Base-by-base conservation (phyloP, 2,888 invertebrate genomes). In the Lasioglossum zephyrum region DNA sequence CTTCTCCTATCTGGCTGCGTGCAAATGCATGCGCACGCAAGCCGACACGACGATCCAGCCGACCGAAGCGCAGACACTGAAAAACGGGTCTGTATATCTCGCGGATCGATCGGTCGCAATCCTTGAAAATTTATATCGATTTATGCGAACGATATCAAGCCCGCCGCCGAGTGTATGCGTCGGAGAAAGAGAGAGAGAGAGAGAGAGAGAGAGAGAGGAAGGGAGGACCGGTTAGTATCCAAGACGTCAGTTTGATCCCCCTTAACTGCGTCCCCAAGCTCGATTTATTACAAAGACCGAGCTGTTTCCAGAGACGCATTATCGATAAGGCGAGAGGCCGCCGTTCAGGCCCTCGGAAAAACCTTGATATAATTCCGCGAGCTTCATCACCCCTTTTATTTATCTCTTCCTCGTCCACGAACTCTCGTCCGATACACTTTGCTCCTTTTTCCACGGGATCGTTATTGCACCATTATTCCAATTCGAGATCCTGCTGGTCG, bases 101-200 rank as follows among this genome's bases (percentile, higher is more conserved):
- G 8, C 36, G 82, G 81, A 82, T 89, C 79, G 77, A 63, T 72
- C 74, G 60, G 82, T 78, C 82, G 83, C 70, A 79, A 86, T 85
- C 88, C 87, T 87, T 73, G 89, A 85, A 90, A 91, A 91, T 91
- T 89, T 91, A 91, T 89, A 89, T 87, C 85, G 88, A 90, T 90
- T 88, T 91, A 85, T 88, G 79, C 84, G 79, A 77, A 79, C 60
- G 84, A 87, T 86, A 84, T 77, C 82, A 72, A 57, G 39, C 78
- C 63, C 76, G 77, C 73, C 60, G 69, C 76, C 72, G 60, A 53
- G 36, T 66, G 66, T 31, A 36, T 36, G 66, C 18, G 22, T 22
- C 9, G 36, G 72, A 39, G 22, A 4, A 22, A 39, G 22, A 39
- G 66, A 66, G 66, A 22, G 6, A 36, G 66, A 18, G 36, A 63